phyloP scores from a whole-genome alignment of 2,888 invertebrate genomes.

The Stenolophus ochropezus region DNA sequence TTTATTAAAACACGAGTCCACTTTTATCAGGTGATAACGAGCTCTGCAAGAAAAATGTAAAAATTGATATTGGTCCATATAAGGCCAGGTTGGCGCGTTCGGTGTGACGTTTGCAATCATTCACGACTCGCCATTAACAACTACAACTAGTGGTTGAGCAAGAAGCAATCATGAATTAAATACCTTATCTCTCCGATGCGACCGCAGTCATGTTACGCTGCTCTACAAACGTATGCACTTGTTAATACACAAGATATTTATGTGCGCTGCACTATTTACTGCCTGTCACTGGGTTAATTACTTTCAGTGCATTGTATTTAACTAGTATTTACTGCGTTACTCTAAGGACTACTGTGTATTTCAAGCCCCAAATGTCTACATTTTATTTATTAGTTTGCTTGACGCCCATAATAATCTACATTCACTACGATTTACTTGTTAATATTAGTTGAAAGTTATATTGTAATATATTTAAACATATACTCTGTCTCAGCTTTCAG shows the following conservation, averaged over 20 bases:
- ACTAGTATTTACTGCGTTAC: slow-evolving; percentile 47
- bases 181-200: slow-evolving; percentile 53
- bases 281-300: slow-evolving; percentile 59
- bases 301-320: slow-evolving; percentile 56
- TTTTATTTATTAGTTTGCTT: slow-evolving; percentile 11
- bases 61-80: slow-evolving; percentile 22
- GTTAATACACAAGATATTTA: slow-evolving; percentile 55
- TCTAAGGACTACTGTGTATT: slow-evolving; percentile 18
- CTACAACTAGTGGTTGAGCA: slow-evolving; percentile 32
- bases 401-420: background rate
- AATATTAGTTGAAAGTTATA: background rate
- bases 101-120: slow-evolving; percentile 7
- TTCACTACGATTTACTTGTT: background rate
- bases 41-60: background rate
- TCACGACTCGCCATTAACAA: slow-evolving; percentile 37
- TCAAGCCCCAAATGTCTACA: background rate
- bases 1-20: background rate
- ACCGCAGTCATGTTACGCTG: slow-evolving; percentile 51
- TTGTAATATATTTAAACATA: background rate
- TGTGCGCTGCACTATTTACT: slow-evolving; percentile 55
- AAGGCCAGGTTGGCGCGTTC: background rate
- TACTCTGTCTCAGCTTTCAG: background rate
- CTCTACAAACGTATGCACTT: slow-evolving; percentile 55
- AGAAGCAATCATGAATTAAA: slow-evolving; percentile 58
- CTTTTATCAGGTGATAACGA: background rate